phyloP scores from a whole-genome alignment of 1,140 invertebrate species.

The Pseudomyrmex gracilis region DNA sequence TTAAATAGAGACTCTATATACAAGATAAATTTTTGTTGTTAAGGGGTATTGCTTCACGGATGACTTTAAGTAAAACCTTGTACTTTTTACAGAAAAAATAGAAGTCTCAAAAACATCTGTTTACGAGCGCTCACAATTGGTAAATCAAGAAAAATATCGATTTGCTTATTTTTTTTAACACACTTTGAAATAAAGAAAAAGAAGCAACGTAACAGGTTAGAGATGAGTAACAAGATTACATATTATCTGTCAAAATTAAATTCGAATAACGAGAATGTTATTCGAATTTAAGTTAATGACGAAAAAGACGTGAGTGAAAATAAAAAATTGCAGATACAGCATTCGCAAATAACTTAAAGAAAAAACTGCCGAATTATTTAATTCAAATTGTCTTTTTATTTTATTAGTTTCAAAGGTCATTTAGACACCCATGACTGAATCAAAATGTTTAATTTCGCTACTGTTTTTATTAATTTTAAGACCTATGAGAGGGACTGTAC shows the following conservation, averaged over 20 bases:
- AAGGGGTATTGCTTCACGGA: constrained; percentile 23
- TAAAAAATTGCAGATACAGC: background rate
- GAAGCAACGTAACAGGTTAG: background rate
- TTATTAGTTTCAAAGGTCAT: constrained; percentile 21
- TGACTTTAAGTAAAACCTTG: background rate
- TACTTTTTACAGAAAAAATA: constrained; percentile 13
- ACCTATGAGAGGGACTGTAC: constrained; percentile 1
- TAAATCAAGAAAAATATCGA: background rate
- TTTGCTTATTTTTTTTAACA: background rate
- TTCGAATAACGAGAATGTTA: background rate
- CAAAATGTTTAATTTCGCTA: constrained; percentile 37
- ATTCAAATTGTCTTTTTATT: constrained; percentile 21
- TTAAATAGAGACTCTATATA: constrained; percentile 69
- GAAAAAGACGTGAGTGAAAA: background rate
- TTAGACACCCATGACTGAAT: constrained; percentile 38
- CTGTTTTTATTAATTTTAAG: constrained; percentile 29
- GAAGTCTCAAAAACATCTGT: constrained; percentile 1
- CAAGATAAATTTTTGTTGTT: constrained; percentile 24
- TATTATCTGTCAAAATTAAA: constrained; percentile 16
- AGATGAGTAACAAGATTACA: background rate
- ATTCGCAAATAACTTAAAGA: constrained; percentile 39
- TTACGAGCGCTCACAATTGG: background rate
- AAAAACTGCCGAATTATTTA: constrained; percentile 29
- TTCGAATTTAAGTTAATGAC: constrained; percentile 1
- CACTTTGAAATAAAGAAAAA: background rate